phyloP scores from a whole-genome alignment of 2,888 invertebrate species.

The Caenorhabditis doughertyi region DNA sequence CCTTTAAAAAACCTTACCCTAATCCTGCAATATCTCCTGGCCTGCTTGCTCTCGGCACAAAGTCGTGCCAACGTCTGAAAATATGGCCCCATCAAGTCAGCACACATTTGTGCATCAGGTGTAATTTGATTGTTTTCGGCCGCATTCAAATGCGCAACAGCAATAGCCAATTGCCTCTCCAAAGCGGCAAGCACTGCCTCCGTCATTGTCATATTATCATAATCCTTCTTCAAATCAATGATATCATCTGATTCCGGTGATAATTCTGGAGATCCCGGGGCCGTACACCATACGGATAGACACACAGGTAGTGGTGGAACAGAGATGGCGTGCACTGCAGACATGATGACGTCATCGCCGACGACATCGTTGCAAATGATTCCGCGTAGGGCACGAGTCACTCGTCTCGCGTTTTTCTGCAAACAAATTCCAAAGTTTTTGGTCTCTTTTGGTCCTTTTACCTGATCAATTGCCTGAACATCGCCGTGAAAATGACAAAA shows the following conservation, averaged over 20 bases:
- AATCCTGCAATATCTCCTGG: slow-evolving; percentile 76
- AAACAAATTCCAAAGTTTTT: slow-evolving; percentile 2
- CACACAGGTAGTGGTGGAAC: slow-evolving; percentile 28
- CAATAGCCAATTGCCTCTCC: slow-evolving; percentile 64
- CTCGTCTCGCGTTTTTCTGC: slow-evolving; percentile 13
- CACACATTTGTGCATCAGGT: slow-evolving; percentile 4
- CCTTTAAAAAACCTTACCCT: slow-evolving; percentile 62
- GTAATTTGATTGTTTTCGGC: background rate
- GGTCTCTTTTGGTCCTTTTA: background rate
- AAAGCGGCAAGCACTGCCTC: slow-evolving; percentile 69
- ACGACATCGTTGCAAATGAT: slow-evolving; percentile 3
- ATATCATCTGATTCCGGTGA: background rate
- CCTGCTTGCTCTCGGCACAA: slow-evolving; percentile 70
- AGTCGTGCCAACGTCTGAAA: slow-evolving; percentile 71
- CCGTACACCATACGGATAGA: slow-evolving; percentile 9
- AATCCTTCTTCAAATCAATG: slow-evolving; percentile 1
- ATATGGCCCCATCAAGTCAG: slow-evolving; percentile 73
- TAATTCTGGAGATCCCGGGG: background rate
- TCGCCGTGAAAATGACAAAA: slow-evolving; percentile 66
- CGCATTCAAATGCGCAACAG: background rate
- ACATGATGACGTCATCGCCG: slow-evolving; percentile 15
- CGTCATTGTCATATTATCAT: slow-evolving; percentile 70
- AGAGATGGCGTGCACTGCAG: slow-evolving; percentile 34
- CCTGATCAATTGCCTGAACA: slow-evolving; percentile 12
- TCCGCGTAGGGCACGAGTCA: slow-evolving; percentile 37